These are phyloP conservation scores for Bradypodion pumilum DNA, from an alignment of 2,797 vertebrate genomes.

Conservation along the genomic window DNA sequence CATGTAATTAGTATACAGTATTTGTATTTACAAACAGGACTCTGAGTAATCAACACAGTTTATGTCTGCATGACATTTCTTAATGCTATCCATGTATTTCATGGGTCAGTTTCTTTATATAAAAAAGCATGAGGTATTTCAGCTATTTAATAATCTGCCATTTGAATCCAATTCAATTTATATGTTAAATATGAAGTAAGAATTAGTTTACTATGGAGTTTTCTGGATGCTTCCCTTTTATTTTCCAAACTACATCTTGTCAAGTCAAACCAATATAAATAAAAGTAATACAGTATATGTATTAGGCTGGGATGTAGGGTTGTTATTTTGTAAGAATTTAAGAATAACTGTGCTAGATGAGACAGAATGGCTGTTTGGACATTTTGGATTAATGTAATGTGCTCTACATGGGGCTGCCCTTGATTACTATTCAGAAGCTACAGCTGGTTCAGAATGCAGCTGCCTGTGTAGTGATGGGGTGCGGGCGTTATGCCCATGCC, in stretches of 20 bases:
- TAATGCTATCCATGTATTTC: constrained; percentile 58
- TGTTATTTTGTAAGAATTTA: not conserved
- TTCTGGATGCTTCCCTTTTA: constrained; percentile 15
- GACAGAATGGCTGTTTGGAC: not conserved
- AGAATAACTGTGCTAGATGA: not conserved
- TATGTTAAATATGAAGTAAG: constrained; percentile 55
- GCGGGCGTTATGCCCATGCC: no score
- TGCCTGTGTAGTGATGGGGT: no score
- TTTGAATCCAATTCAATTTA: constrained; percentile 63
- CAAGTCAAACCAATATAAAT: not conserved
- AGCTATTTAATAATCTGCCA: constrained; percentile 53
- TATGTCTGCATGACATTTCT: constrained; percentile 55
- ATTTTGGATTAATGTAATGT: no score
- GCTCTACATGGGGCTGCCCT: no score
- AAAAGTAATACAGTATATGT: not conserved
- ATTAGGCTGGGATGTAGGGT: not conserved
- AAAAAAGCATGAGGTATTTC: constrained; percentile 34
- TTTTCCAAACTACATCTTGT: constrained; percentile 17
- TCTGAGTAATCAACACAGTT: constrained; percentile 43
- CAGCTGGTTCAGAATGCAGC: no score
- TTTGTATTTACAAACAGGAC: not conserved
- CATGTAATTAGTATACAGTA: constrained; percentile 20
- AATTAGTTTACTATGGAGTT: constrained; percentile 34
- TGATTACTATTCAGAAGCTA: no score
- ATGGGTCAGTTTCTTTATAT: constrained; percentile 53